phyloP scores from a whole-genome alignment of 1,140 invertebrate species.

The Drosophila obscura region DNA sequence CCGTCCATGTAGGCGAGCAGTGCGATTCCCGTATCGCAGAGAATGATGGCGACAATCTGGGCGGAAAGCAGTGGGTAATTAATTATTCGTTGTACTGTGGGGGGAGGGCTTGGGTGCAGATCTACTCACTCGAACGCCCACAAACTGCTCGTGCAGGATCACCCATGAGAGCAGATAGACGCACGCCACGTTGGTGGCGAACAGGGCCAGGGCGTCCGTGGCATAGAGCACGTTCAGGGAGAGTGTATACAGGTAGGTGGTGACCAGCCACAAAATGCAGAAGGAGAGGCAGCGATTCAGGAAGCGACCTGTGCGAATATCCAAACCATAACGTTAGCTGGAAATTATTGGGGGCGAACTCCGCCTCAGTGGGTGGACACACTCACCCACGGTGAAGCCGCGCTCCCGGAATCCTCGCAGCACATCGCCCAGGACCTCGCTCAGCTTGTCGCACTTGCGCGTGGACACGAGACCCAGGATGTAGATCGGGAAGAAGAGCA shows the following conservation, averaged over 20 bases:
- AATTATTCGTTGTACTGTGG: background rate
- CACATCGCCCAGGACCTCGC: constrained; percentile 90
- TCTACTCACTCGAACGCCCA: constrained; percentile 94
- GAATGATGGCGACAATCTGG: constrained; percentile 97
- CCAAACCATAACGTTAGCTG: too few species aligned
- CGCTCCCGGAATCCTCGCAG: constrained; percentile 93
- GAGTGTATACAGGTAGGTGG: constrained; percentile 95
- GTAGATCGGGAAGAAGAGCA: constrained; percentile 95
- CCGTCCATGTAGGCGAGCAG: constrained; percentile 98
- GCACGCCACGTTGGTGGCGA: constrained; percentile 96
- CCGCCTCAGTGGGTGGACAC: too few species aligned
- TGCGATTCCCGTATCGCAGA: constrained; percentile 97
- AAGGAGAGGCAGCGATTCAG: constrained; percentile 93
- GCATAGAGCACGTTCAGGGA: constrained; percentile 93
- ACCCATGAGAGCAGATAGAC: constrained; percentile 98
- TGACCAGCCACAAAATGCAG: constrained; percentile 95
- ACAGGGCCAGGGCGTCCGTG: constrained; percentile 96
- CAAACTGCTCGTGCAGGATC: constrained; percentile 97
- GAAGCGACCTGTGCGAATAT: constrained; percentile 88
- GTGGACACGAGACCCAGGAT: constrained; percentile 89
- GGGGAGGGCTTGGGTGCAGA: too few species aligned
- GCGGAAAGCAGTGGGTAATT: background rate
- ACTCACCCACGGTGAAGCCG: constrained; percentile 92
- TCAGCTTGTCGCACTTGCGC: constrained; percentile 89
- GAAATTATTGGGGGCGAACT: background rate